These are phyloP conservation scores for Monochamus saltuarius DNA, from an alignment of 1,140 invertebrate species.

Conservation along the genomic window DNA sequence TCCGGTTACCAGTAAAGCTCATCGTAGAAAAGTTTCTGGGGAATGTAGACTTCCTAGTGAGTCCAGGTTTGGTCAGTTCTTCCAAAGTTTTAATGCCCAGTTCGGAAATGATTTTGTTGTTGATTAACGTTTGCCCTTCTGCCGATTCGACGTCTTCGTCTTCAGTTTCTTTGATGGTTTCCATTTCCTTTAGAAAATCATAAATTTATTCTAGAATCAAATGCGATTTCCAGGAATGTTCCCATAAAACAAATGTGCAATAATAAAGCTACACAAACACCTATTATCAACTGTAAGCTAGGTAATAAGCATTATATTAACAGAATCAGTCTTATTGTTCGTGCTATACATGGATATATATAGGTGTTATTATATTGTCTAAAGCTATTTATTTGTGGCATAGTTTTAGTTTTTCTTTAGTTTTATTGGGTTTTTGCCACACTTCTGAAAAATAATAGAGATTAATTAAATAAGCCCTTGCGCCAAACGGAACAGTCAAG, in stretches of 20 bases:
- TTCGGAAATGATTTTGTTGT: conserved; percentile 49
- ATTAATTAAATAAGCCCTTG: too few relatives aligned
- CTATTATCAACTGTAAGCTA: not conserved
- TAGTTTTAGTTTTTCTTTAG: too few relatives aligned
- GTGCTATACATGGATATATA: not conserved
- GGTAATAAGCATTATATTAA: not conserved
- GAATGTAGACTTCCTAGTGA: conserved; percentile 54
- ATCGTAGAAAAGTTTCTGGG: conserved; percentile 57
- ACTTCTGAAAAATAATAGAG: too few relatives aligned
- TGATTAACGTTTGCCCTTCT: conserved; percentile 42
- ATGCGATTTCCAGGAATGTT: too few relatives aligned
- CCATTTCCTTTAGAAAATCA: conserved; percentile 57
- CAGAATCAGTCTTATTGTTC: not conserved
- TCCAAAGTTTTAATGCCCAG: conserved; percentile 54
- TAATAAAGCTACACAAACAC: not conserved
- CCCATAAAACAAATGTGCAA: too few relatives aligned
- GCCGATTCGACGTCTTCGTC: conserved; percentile 54
- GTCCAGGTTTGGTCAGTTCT: conserved; percentile 54
- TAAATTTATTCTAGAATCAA: conserved; percentile 1
- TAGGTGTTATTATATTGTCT: too few relatives aligned
- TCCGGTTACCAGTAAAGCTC: conserved; percentile 53
- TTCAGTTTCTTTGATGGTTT: conserved; percentile 60
- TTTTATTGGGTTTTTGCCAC: too few relatives aligned
- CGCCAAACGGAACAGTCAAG: too few relatives aligned
- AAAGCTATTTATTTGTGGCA: too few relatives aligned